A percentile compares a stretch with the other conserved stretches of the same genome.
Conservation (phyloP, 2,113 vertebrate species). For the Ptychochromis oligacanthus region DNA sequence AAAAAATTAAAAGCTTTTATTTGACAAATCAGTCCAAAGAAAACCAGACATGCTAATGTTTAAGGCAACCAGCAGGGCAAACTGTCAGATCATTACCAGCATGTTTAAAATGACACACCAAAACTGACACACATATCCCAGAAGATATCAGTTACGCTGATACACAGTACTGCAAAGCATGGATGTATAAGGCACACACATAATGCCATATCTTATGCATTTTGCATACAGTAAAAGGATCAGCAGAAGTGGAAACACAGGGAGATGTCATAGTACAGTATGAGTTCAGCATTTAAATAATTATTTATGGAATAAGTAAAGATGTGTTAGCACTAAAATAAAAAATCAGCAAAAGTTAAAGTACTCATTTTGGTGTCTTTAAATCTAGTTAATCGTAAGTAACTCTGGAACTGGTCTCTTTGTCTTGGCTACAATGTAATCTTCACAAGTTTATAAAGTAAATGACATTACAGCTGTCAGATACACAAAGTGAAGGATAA, state of each 20-base stretch:
- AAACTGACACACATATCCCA: not conserved
- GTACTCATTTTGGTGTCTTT: not conserved
- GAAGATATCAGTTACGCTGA: not conserved
- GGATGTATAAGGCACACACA: not conserved
- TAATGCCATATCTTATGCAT: slow-evolving; percentile 6
- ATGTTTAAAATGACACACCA: not conserved
- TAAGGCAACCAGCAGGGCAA: not conserved
- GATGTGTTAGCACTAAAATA: not conserved
- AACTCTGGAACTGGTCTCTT: not conserved
- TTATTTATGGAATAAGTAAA: not conserved
- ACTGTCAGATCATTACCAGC: not conserved
- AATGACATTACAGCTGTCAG: not conserved
- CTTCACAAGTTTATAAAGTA: not conserved
- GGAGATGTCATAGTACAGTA: not conserved
- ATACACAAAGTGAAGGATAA: not conserved
- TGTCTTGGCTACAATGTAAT: not conserved
- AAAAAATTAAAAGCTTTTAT: not conserved
- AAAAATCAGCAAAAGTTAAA: not conserved
- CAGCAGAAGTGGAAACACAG: slow-evolving; percentile 25
- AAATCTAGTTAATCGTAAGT: not conserved
- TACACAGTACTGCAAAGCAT: not conserved
- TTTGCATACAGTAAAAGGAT: not conserved
- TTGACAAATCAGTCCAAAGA: slow-evolving; percentile 9
- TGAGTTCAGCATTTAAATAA: not conserved
- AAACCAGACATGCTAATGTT: slow-evolving; percentile 18